Conservation (phyloP, 2,113 vertebrate species). For the Macroglossus sobrinus region DNA sequence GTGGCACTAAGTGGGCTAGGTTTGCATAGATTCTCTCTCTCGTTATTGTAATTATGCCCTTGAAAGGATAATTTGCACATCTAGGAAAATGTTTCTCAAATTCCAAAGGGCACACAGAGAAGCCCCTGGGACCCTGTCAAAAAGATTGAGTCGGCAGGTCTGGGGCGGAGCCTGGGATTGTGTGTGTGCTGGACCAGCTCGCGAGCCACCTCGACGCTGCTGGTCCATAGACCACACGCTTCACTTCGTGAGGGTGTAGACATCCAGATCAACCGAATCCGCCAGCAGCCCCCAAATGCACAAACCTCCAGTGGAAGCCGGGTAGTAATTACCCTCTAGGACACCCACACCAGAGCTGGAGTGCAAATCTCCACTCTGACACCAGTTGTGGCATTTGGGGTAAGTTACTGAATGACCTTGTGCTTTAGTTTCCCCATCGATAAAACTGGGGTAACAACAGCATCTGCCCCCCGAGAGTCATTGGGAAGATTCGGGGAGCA, state of each 20-base stretch:
- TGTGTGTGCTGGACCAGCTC: neutral
- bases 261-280: fast-evolving
- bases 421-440: neutral
- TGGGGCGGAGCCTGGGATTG: neutral
- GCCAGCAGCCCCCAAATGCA: neutral
- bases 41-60: neutral
- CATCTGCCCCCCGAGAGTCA: neutral
- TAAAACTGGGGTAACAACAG: neutral
- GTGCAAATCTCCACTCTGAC: neutral
- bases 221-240: neutral
- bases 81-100: neutral
- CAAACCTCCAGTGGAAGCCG: neutral
- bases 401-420: neutral
- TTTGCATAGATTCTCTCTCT: too few relatives aligned
- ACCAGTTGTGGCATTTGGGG: neutral
- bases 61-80: neutral
- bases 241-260: fast-evolving
- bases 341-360: neutral
- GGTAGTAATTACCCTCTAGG: neutral
- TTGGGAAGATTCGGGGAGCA: neutral
- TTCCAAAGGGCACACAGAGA: neutral
- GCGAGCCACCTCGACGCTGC: fast-evolving
- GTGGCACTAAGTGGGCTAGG: neutral
- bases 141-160: neutral
- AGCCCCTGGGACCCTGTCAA: neutral